Conservation (phyloP, 2,797 vertebrate species). For the Microcaecilia unicolor region DNA sequence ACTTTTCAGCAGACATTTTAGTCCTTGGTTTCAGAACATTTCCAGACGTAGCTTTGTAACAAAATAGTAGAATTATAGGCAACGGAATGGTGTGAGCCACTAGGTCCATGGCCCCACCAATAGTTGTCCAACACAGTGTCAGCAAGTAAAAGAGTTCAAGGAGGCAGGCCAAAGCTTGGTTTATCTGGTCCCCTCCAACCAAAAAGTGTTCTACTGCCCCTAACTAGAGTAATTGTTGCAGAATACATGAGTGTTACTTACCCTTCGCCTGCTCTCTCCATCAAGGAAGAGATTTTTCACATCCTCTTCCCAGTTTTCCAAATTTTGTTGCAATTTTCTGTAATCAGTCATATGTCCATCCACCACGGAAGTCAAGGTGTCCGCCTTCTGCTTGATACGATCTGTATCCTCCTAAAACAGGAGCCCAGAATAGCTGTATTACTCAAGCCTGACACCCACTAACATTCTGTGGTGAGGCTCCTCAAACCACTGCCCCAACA, state of each 20-base stretch:
- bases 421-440: neutral
- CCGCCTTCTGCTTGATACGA: conserved; percentile 34
- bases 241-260: conserved; percentile 15
- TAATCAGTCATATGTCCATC: conserved; percentile 34
- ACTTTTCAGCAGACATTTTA: no score
- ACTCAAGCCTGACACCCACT: neutral
- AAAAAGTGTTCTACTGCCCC: no score
- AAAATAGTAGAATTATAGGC: no score
- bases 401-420: conserved; percentile 42
- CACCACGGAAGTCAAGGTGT: conserved; percentile 38
- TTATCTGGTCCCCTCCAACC: no score
- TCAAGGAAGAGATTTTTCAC: conserved; percentile 33
- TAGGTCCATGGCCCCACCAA: no score
- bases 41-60: no score
- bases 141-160: no score
- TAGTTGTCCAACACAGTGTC: no score
- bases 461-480: neutral
- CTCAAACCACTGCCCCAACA: neutral
- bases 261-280: conserved; percentile 38
- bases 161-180: no score
- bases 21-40: no score
- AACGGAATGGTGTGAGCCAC: no score
- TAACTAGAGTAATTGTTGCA: no score
- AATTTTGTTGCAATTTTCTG: conserved; percentile 26
- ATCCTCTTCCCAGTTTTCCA: conserved; percentile 40